These are phyloP conservation scores for Leptinotarsa haldemani DNA, from an alignment of 2,888 invertebrate species.

Conservation along the genomic window DNA sequence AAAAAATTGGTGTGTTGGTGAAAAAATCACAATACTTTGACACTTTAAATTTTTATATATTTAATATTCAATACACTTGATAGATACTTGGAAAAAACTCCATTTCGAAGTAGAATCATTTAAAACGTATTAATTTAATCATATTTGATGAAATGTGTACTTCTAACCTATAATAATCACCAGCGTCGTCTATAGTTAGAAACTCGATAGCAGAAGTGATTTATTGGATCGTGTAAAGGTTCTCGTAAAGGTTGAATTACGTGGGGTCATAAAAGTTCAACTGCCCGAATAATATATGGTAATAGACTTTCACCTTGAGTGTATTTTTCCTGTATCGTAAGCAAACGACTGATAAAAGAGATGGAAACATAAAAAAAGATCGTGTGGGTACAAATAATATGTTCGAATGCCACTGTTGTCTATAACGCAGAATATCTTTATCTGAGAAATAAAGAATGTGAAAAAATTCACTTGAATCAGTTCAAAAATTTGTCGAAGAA, in stretches of 20 bases:
- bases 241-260: slow-evolving; percentile 27
- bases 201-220: slow-evolving; percentile 24
- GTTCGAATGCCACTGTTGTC: too few relatives aligned
- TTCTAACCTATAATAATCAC: slow-evolving; percentile 10
- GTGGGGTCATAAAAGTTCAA: slow-evolving; percentile 22
- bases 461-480: too few relatives aligned
- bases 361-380: not conserved
- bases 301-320: not conserved
- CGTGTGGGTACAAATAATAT: too few relatives aligned
- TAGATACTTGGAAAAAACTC: not conserved
- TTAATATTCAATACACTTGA: too few relatives aligned
- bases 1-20: too few relatives aligned
- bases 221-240: slow-evolving; percentile 30
- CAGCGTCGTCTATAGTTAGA: not conserved
- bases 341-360: not conserved
- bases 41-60: too few relatives aligned
- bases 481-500: too few relatives aligned
- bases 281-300: slow-evolving; percentile 13
- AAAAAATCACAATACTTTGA: too few relatives aligned
- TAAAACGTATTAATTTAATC: not conserved
- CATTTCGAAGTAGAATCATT: not conserved
- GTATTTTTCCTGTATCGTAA: not conserved
- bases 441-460: too few relatives aligned
- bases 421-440: too few relatives aligned
- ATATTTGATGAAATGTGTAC: not conserved